Evolutionary conservation across 2,888 invertebrate genomes (phyloP).

Genomic region (Falcaria lacertinaria): DNA sequence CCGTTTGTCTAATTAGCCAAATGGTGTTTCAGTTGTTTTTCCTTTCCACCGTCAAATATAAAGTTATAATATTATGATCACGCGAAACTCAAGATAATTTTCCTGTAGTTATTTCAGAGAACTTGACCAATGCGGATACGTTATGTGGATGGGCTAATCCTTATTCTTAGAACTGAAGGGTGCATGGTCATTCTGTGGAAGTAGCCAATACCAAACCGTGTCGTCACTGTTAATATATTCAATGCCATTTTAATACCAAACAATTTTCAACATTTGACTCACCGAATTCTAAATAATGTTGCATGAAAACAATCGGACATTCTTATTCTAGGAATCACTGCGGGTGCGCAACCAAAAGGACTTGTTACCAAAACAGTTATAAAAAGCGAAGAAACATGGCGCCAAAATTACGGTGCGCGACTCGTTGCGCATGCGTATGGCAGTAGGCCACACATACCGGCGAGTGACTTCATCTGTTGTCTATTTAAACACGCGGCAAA

Average conservation of each 20-base stretch:
- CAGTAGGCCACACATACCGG: conserved; percentile 48
- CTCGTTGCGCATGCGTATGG: conserved; percentile 31
- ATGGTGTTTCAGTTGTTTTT: no score
- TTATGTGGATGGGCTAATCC: neutral
- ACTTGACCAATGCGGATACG: neutral
- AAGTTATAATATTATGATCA: no score
- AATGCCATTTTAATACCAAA: conserved; percentile 23
- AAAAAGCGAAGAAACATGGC: conserved; percentile 44
- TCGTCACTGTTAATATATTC: neutral
- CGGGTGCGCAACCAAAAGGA: conserved; percentile 14
- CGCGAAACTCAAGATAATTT: no score
- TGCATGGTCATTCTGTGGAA: no score
- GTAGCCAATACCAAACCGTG: no score
- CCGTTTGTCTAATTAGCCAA: no score
- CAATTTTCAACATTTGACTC: conserved; percentile 28
- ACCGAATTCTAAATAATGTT: conserved; percentile 19
- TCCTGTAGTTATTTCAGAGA: neutral
- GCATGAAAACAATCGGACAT: conserved; percentile 1
- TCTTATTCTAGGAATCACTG: neutral
- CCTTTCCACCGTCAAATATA: no score
- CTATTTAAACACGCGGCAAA: conserved; percentile 44
- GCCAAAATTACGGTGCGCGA: conserved; percentile 27
- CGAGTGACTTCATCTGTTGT: conserved; percentile 38
- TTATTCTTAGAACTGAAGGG: neutral
- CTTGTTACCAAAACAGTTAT: conserved; percentile 21